These are phyloP conservation scores for Catharus ustulatus DNA, from an alignment of 2,797 vertebrate genomes.

Conservation along the genomic window DNA sequence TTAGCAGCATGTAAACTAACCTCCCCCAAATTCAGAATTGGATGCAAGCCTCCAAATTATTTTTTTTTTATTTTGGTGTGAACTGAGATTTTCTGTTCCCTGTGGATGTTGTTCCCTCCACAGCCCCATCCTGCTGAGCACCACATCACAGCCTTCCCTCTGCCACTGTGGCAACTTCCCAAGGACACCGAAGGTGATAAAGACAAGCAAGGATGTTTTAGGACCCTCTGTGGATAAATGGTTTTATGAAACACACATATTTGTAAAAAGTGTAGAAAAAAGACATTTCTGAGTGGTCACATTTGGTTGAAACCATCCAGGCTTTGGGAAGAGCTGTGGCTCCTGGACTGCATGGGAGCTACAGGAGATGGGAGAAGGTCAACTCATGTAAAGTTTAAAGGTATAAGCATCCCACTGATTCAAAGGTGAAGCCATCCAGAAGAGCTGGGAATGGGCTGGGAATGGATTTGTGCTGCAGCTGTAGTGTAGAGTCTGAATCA, in stretches of 20 bases:
- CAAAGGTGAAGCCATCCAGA: too few species aligned
- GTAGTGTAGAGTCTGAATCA: accelerated
- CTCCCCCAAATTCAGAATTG: not conserved
- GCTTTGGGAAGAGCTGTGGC: not conserved
- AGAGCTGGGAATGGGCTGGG: not conserved
- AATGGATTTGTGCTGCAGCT: not conserved
- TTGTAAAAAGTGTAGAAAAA: not conserved
- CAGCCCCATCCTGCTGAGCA: not conserved
- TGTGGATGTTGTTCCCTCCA: not conserved
- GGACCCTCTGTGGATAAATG: not conserved
- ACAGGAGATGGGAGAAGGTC: not conserved
- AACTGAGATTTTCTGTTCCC: not conserved
- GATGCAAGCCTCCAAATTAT: not conserved
- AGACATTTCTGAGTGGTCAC: not conserved
- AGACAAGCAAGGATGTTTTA: not conserved
- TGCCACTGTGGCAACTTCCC: not conserved
- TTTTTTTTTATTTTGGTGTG: not conserved
- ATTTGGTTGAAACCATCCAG: not conserved
- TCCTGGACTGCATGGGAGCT: not conserved
- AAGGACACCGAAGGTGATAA: not conserved
- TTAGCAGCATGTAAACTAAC: not conserved
- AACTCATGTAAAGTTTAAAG: too few species aligned
- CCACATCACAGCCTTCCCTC: not conserved
- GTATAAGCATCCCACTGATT: not conserved
- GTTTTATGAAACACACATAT: not conserved